Evolutionary conservation across 2,113 vertebrate species (phyloP).

Genomic region (Paratilapia polleni): DNA sequence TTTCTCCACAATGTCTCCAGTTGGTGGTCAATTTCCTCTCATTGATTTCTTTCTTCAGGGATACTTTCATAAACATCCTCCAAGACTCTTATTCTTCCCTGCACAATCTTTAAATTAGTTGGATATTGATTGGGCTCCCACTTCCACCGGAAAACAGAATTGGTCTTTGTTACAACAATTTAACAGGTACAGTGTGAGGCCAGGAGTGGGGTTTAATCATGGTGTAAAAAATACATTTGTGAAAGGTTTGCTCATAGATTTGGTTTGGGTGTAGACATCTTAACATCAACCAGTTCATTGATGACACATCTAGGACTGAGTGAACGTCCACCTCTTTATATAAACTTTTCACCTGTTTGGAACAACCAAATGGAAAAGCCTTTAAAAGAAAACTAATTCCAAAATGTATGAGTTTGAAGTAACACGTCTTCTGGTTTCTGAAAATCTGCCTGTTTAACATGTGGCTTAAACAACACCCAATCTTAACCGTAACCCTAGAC

Average conservation of each 20-base stretch:
- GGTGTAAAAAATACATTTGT: background rate
- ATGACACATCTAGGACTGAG: background rate
- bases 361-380: background rate
- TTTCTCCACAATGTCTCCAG: background rate
- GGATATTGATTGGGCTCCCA: background rate
- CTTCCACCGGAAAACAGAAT: background rate
- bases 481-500: no score
- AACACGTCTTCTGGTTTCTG: background rate
- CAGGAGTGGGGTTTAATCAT: background rate
- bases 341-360: background rate
- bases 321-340: background rate
- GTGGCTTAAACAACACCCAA: background rate
- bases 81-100: background rate
- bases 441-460: background rate
- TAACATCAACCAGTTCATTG: background rate
- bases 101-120: background rate
- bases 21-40: background rate
- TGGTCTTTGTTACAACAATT: background rate
- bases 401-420: background rate
- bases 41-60: constrained; percentile 8
- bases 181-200: background rate
- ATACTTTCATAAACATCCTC: constrained; percentile 1
- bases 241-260: background rate
- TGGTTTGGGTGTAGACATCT: background rate
- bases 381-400: background rate